phyloP scores from a whole-genome alignment of 2,113 vertebrate genomes.

The Puntigrus tetrazona region DNA sequence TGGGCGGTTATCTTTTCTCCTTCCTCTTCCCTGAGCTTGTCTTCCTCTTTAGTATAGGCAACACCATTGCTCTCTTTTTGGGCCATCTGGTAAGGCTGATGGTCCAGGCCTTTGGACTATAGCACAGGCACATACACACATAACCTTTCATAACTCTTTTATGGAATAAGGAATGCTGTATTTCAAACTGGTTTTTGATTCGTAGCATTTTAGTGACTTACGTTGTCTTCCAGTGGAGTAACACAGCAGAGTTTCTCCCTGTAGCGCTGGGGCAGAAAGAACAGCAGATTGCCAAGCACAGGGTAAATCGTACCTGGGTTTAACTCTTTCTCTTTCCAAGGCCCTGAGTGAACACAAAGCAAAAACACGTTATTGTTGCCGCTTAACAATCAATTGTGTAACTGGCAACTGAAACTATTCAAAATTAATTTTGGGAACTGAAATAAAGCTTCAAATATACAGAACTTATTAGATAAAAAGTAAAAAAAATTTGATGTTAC shows the following conservation, averaged over 20 bases:
- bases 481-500: too few relatives aligned
- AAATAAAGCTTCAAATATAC: too few relatives aligned
- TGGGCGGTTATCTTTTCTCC: constrained; percentile 34
- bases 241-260: constrained; percentile 78
- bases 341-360: constrained; percentile 72
- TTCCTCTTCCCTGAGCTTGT: constrained; percentile 57
- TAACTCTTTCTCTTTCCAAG: constrained; percentile 79
- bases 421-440: too few relatives aligned
- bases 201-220: constrained; percentile 42
- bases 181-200: neutral
- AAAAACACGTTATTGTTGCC: neutral
- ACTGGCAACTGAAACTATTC: neutral
- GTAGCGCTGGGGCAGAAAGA: constrained; percentile 82
- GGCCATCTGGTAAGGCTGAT: constrained; percentile 55
- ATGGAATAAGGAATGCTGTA: constrained; percentile 14
- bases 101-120: constrained; percentile 63
- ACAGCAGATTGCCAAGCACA: constrained; percentile 79
- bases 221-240: constrained; percentile 70
- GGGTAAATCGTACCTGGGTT: constrained; percentile 88
- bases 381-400: neutral
- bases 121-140: neutral
- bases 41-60: constrained; percentile 58
- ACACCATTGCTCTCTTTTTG: constrained; percentile 74
- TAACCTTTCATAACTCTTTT: neutral
- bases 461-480: too few relatives aligned